Evolutionary conservation across 2,113 vertebrate genomes (phyloP), one percentile per base, ranked within the genome.

Genomic region (Cacatua alba): DNA sequence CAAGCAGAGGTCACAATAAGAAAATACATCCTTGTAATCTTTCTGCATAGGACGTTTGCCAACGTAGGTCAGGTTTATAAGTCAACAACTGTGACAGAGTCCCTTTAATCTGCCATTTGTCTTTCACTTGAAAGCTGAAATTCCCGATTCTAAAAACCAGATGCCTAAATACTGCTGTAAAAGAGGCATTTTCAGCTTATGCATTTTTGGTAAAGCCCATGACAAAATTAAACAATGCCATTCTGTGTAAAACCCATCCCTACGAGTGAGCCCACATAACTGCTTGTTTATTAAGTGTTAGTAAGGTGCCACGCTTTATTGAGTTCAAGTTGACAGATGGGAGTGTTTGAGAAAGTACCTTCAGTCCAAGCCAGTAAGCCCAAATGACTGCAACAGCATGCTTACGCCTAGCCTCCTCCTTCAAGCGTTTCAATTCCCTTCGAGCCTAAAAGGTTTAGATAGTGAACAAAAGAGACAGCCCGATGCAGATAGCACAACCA

Each of bases 301-400:
- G 98, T 94, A 97, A 62, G 90, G 88, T 92, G 97, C 93, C 67
- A 94, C 94, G 44, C 94, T 97, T 93, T 48, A 71, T 2, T 17
- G 94, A 92, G 81, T 86, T 96, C 79, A 87, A 5, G 63, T 69
- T 92, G 94, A 85, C 91, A 90, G 95, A 92, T 15, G 51, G 91
- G 96, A 97, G 97, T 68, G 86, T 82, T 93, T 82, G 92, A 98
- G 95, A 94, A 97, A 98, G 97, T 99, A 99, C 99, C 99, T 99
- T 99, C 93, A 99, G 98, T 99, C 99, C 99, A 99, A 99, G 99
- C 99, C 99, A 99, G 99, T 98, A 99, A 99, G 99, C 99, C 99
- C 99, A 99, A 99, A 99, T 99, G 98, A 99, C 99, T 98, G 99
- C 99, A 91, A 99, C 99, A 87, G 99, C 99, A 95, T 99, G 99